Base-by-base conservation (phyloP, 2,888 invertebrate species). In the Portevinia maculata region DNA sequence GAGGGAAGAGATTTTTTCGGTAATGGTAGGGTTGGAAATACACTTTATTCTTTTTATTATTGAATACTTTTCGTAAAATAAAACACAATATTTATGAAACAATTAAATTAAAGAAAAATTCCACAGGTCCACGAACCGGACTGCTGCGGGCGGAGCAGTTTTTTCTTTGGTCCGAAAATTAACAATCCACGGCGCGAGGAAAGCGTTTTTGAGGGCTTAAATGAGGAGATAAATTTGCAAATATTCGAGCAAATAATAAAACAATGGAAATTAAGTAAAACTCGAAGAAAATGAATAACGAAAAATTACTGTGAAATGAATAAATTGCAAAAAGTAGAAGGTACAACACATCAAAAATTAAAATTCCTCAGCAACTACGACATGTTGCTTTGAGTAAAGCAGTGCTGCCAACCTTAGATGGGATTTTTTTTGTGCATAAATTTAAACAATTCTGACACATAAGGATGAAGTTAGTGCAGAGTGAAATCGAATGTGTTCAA, bases 291-390 rank as follows among this genome's bases (percentile, higher is more conserved):
- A 78, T 55, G 57, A 62, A 30, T 64, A 78, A 53, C 59, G 19
- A 67, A 75, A 75, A 69, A 65, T 13, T 52, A 81, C 70, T 76
- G 64, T 53, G 65, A 76, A 81, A 83, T 50, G 71, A 78, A 69
- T 83, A 67, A 67, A 73, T 78, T 76, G 67, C 53, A 30, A 76
- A 73, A 75, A 78, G 78, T 67, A 83, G 78, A 78, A 78, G 64
- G 73, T 83, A 83, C 83, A 83, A 73, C 83, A 83, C 83, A 83
- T 78, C 83, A 83, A 83, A 83, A 71, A 76, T n/a, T n/a, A 64
- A 79, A 79, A 78, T 78, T 73, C 78, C 83, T 78, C 78, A 78
- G 83, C 65, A 78, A 79, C 71, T 83, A 83, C 83, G 83, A 83
- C 83, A 83, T 83, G 83, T 83, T 83, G 83, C 83, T 83, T 76